These are phyloP conservation scores for Myotis pilosus DNA, from an alignment of 2,797 vertebrate genomes.

Conservation along the genomic window DNA sequence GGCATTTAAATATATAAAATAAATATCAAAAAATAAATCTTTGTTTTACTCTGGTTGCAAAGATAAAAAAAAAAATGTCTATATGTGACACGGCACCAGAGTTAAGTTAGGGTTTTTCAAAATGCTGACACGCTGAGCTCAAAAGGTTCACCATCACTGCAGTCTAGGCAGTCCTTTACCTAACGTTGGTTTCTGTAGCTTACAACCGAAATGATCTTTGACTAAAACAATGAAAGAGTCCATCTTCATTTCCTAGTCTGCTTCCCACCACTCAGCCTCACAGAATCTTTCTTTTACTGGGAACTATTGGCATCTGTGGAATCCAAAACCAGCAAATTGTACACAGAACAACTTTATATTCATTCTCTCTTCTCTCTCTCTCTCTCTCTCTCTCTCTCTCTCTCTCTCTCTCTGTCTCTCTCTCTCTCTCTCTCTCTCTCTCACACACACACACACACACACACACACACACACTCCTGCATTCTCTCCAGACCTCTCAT, in stretches of 20 bases:
- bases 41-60: too few relatives aligned
- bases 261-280: not conserved
- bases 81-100: too few relatives aligned
- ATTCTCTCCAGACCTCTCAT: not conserved
- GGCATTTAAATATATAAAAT: too few relatives aligned
- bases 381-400: too few relatives aligned
- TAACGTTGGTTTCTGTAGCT: conserved; percentile 4
- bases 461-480: too few relatives aligned
- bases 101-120: too few relatives aligned
- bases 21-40: too few relatives aligned
- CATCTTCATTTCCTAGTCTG: not conserved
- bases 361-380: not conserved
- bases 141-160: too few relatives aligned
- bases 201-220: not conserved
- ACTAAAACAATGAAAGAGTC: not conserved
- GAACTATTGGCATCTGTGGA: not conserved
- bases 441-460: too few relatives aligned
- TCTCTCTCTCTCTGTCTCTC: too few relatives aligned
- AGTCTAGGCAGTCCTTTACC: not conserved
- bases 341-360: not conserved
- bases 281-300: not conserved
- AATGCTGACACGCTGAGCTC: too few relatives aligned
- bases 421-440: not conserved
- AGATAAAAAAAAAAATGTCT: too few relatives aligned
- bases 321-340: not conserved